Base-by-base conservation (phyloP, 2,888 invertebrate species). In the Psylliodes chrysocephalus region DNA sequence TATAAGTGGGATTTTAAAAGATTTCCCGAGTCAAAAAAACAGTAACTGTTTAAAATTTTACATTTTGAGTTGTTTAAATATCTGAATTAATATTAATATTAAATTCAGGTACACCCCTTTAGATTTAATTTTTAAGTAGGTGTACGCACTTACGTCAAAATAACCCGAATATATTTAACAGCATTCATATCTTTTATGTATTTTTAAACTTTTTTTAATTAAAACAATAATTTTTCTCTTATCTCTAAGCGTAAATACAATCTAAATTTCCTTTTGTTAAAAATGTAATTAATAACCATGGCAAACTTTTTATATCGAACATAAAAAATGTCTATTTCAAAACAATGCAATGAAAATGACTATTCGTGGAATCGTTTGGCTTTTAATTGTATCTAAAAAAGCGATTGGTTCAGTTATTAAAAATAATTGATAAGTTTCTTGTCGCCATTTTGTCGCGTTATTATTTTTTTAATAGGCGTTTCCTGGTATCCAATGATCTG, bases 361-460 rank as follows among this genome's bases (percentile, higher is more conserved):
- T 30, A 30, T n/a, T n/a, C 15, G 18, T 42, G 7, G 15, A 42
- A 14, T n/a, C n/a, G 22, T 22, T 22, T 22, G 6, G 3, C 15
- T 15, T 42, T 42, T 42, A 42, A 42, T 42, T 42, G 40, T 17
- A 8, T 7, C n/a, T 10, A 42, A 42, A n/a, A 42, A 42, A 42
- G n/a, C 10, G 40, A 42, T 42, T 15, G 40, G 1, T 2, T 7
- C 6, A 42, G 18, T 42, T 17, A 17, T 42, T 42, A 42, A 42
- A n/a, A 42, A 42, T 42, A 42, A 15, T 42, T 42, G 18, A 38
- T 38, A 38, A 6, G 38, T 6, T n/a, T n/a, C n/a, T n/a, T n/a
- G n/a, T n/a, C n/a, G n/a, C n/a, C n/a, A n/a, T n/a, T n/a, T n/a
- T n/a, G n/a, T n/a, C n/a, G n/a, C n/a, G n/a, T n/a, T n/a, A n/a